Conservation (phyloP, 2,888 invertebrate genomes). For the Caenorhabditis macrosperma region DNA sequence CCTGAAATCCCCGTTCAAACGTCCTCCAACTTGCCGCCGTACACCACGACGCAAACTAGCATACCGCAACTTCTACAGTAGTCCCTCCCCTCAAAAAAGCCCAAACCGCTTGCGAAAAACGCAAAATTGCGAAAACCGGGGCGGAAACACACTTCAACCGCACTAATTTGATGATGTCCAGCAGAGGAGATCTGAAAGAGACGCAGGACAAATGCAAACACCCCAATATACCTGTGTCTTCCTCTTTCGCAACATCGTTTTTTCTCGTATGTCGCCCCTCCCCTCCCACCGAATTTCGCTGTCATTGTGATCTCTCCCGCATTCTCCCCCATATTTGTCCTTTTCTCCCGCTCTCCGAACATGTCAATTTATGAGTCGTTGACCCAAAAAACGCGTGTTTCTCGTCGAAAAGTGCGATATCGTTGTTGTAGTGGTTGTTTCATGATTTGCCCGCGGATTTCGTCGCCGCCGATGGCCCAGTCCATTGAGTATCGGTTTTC, state of each 20-base stretch:
- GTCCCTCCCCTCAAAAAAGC: neutral
- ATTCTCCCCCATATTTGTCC: neutral
- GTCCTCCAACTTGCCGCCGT: neutral
- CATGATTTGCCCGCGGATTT: neutral
- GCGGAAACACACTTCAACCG: constrained; percentile 45
- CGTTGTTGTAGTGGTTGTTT: neutral
- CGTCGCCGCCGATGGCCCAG: neutral
- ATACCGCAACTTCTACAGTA: neutral
- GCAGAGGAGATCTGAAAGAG: constrained; percentile 32
- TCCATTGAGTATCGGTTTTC: constrained; percentile 46
- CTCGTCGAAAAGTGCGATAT: neutral
- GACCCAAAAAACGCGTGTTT: constrained; percentile 44
- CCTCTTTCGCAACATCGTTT: constrained; percentile 33
- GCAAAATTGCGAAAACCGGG: constrained; percentile 9
- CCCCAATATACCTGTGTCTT: constrained; percentile 37
- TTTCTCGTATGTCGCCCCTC: constrained; percentile 9
- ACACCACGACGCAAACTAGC: neutral
- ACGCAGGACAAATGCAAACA: constrained; percentile 35
- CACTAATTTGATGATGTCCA: constrained; percentile 55
- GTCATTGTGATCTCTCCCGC: constrained; percentile 8
- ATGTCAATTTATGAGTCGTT: constrained; percentile 52
- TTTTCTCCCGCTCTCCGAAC: constrained; percentile 9
- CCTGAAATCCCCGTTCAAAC: neutral
- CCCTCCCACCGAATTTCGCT: constrained; percentile 1
- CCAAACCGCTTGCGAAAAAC: constrained; percentile 1